Evolutionary conservation across 2,888 invertebrate genomes (phyloP).

Genomic region (Platycnemis pennipes): DNA sequence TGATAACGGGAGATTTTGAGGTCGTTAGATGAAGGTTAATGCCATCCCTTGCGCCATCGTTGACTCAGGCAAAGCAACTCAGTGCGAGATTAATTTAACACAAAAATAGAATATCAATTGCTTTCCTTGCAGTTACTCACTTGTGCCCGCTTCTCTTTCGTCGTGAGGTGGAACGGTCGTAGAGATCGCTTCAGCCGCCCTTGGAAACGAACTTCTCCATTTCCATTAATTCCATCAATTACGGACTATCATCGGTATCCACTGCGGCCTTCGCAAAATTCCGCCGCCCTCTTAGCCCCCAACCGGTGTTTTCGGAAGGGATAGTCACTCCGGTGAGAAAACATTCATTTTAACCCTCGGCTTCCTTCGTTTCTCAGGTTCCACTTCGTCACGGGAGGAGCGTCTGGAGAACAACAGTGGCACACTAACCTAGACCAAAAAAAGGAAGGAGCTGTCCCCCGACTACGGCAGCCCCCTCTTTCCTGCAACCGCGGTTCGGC

Average conservation of each 20-base stretch:
- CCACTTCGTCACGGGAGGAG: background rate
- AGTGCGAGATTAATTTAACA: background rate
- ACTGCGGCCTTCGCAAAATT: background rate
- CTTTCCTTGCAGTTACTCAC: background rate
- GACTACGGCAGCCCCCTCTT: background rate
- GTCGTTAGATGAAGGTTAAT: background rate
- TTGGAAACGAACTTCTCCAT: background rate
- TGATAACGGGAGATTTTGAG: background rate
- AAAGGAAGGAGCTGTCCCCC: background rate
- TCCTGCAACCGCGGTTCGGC: background rate
- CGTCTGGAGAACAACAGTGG: background rate
- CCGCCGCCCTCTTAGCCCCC: background rate
- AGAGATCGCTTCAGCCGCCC: background rate
- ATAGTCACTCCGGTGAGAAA: background rate
- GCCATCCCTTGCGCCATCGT: background rate
- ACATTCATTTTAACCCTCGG: background rate
- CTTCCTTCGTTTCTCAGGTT: background rate
- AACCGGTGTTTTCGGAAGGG: background rate
- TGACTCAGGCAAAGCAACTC: background rate
- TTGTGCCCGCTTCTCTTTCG: background rate
- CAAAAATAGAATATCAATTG: background rate
- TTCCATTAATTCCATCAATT: background rate
- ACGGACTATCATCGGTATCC: background rate
- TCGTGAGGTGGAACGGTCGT: background rate
- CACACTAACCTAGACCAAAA: slow-evolving; percentile 9